A percentile compares a stretch with the other conserved stretches of the same genome.
Evolutionary conservation across 2,888 invertebrate species (phyloP).

Genomic region (Agrotis exclamationis): DNA sequence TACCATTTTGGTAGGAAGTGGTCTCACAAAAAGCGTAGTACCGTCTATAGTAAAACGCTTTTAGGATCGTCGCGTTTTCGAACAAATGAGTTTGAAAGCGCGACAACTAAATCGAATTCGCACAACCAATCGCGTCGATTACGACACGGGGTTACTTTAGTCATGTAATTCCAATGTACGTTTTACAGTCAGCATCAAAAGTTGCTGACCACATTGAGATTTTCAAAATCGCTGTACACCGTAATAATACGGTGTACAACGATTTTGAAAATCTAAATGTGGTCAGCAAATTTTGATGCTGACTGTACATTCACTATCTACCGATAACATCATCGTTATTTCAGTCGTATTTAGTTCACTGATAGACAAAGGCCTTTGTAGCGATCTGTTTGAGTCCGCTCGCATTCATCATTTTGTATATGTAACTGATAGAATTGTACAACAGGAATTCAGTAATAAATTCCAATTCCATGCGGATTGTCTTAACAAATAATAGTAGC

Average conservation of each 20-base stretch:
- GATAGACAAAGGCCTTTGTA: not conserved
- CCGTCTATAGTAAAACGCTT: not conserved
- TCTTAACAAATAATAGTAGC: too few species aligned
- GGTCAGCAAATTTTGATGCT: too few species aligned
- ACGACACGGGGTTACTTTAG: too few species aligned
- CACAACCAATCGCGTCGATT: not conserved
- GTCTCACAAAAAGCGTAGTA: not conserved
- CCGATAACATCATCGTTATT: not conserved
- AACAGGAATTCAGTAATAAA: not conserved
- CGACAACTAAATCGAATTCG: not conserved
- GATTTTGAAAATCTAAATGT: too few species aligned
- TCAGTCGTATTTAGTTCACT: too few species aligned
- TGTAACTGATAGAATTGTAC: not conserved
- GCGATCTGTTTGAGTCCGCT: not conserved
- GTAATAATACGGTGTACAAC: too few species aligned
- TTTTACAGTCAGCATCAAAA: too few species aligned
- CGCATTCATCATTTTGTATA: not conserved
- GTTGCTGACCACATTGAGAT: too few species aligned
- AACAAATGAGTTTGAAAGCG: not conserved
- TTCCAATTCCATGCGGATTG: not conserved
- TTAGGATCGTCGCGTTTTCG: not conserved
- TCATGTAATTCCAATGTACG: too few species aligned
- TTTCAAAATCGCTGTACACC: too few species aligned
- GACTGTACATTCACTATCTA: too few species aligned
- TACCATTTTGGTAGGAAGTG: not conserved